phyloP scores from a whole-genome alignment of 2,113 vertebrate genomes.

The Sinocyclocheilus anophthalmus region DNA sequence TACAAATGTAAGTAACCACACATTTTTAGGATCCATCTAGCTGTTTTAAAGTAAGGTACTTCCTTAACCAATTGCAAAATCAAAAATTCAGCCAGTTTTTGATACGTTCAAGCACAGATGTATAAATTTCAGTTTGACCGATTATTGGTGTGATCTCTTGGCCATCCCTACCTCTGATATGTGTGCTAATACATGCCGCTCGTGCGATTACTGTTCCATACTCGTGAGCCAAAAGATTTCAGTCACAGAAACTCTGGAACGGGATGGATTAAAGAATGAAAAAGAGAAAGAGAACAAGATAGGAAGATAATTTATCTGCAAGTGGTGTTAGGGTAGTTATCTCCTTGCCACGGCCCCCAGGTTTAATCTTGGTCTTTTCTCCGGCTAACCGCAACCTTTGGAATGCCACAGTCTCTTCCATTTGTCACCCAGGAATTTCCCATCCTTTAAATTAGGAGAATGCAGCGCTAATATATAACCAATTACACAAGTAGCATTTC shows the following conservation, averaged over 20 bases:
- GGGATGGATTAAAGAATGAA: background rate
- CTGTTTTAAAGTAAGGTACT: no score
- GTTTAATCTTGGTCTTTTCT: slow-evolving; percentile 15
- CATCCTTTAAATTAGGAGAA: slow-evolving; percentile 72
- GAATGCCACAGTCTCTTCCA: slow-evolving; percentile 66
- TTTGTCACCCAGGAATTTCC: slow-evolving; percentile 74
- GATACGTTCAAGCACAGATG: no score
- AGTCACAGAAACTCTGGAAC: background rate
- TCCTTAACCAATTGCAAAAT: no score
- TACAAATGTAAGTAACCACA: no score
- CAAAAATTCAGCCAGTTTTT: no score
- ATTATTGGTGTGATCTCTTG: no score
- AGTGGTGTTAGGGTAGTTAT: background rate
- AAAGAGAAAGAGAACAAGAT: no score
- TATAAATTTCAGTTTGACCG: no score
- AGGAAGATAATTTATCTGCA: background rate
- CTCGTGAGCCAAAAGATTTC: background rate
- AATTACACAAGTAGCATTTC: slow-evolving; percentile 82
- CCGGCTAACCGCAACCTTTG: slow-evolving; percentile 43
- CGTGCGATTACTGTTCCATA: background rate
- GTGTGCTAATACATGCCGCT: background rate
- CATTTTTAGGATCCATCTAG: no score
- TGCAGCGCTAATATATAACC: slow-evolving; percentile 78
- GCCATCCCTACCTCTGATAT: no score
- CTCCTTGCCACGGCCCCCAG: slow-evolving; percentile 16